Base-by-base conservation (phyloP, 2,888 invertebrate genomes). In the Drosophila borealis region DNA sequence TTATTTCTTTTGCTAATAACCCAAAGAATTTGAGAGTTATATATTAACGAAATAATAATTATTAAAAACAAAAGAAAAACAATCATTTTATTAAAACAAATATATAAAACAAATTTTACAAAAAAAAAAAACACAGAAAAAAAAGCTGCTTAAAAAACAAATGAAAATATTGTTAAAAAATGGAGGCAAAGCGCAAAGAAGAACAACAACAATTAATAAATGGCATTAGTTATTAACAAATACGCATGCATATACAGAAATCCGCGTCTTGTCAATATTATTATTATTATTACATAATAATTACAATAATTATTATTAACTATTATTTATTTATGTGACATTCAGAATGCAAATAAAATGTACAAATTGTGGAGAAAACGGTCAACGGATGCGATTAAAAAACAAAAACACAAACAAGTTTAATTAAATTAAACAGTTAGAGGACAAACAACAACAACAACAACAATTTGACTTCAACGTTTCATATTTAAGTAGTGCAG, bases 401-500 rank as follows among this genome's bases (percentile, higher is more conserved):
- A 37, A 25, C 3, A 13, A 25, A 25, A 29, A 29, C 29, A 8
- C 25, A 68, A 57, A 75, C 72, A 70, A 87, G 89, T 85, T 89
- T 84, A 89, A 89, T 86, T 48, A 71, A 89, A 89, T 89, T 89
- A 86, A 86, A 86, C 88, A 76, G 57, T 79, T 72, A 70, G 73
- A 74, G 62, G 41, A 78, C 57, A 80, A 80, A 78, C 62, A 80
- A 76, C 25, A 79, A 25, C 48, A 59, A 64, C 14, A 51, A 54
- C 25, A 36, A 63, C 72, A 74, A 89, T 88, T 85, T 85, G 82
- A 89, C 88, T 89, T 89, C 74, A 82, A 86, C 69, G 89, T 86
- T 86, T 86, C 86, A 86, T 89, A 86, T 89, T 87, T 86, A 88
- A 85, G 88, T 86, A 86, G 85, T 84, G 80, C 79, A 87, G 81